Evolutionary conservation across 2,797 vertebrate genomes (phyloP).

Genomic region (Eulemur coronatus): DNA sequence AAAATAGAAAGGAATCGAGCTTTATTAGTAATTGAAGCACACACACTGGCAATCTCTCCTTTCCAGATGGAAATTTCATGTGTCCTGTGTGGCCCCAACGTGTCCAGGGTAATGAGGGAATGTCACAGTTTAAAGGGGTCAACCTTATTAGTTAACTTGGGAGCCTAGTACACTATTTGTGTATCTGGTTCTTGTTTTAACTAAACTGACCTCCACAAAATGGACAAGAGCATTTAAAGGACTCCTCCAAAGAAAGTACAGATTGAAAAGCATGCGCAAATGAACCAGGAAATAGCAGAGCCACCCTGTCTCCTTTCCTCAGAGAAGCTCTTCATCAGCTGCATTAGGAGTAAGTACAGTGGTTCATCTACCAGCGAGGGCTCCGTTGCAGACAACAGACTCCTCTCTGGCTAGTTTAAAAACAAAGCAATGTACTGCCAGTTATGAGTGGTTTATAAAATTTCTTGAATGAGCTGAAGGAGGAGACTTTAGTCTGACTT

Average conservation of each 20-base stretch:
- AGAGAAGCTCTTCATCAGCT: not conserved
- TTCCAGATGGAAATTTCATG: not conserved
- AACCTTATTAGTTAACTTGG: not conserved
- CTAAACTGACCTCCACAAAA: not conserved
- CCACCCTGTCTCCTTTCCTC: not conserved
- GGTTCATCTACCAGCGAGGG: not conserved
- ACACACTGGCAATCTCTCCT: not conserved
- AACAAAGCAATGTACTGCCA: not conserved
- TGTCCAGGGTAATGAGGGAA: not conserved
- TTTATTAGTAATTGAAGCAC: not conserved
- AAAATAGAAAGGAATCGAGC: not conserved
- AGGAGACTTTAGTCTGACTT: not conserved
- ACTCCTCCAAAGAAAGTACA: not conserved
- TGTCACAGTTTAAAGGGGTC: not conserved
- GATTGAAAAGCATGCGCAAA: not conserved
- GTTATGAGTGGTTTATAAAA: not conserved
- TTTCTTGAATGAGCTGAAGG: not conserved
- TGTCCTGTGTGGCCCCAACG: not conserved
- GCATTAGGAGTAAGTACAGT: too few species aligned
- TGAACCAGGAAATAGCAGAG: not conserved
- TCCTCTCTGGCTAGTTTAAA: not conserved
- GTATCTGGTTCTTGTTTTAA: not conserved
- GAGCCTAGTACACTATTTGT: not conserved
- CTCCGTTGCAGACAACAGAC: not conserved
- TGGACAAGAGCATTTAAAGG: not conserved